These are phyloP conservation scores for Nebria salina DNA, from an alignment of 2,888 invertebrate species.

Conservation along the genomic window DNA sequence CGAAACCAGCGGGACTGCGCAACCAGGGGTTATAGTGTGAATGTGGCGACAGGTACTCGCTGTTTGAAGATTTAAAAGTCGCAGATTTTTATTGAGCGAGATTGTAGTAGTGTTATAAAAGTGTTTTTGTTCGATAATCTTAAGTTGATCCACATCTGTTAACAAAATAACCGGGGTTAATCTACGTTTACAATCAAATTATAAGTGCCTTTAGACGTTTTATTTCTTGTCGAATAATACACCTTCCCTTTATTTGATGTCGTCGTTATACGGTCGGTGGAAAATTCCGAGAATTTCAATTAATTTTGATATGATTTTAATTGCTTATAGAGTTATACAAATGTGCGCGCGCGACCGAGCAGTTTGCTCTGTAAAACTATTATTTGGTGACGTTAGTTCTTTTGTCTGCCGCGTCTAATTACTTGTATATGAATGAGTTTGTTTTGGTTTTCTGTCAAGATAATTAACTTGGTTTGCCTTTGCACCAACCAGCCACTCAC, in stretches of 20 bases:
- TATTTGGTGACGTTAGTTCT: conserved; percentile 19
- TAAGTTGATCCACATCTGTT: neutral
- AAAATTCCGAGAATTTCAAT: conserved; percentile 43
- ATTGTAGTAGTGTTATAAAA: too few relatives aligned
- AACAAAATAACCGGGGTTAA: neutral
- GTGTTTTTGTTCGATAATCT: neutral
- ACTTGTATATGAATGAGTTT: conserved; percentile 36
- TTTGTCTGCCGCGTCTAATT: conserved; percentile 37
- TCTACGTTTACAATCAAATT: neutral
- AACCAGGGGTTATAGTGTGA: neutral
- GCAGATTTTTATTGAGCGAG: neutral
- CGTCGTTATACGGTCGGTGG: neutral
- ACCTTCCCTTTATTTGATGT: neutral
- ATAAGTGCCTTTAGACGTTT: neutral
- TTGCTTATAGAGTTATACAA: conserved; percentile 18
- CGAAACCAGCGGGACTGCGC: neutral
- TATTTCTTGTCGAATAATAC: neutral
- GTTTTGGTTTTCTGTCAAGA: conserved; percentile 35
- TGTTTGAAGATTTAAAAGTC: neutral
- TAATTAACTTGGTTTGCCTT: conserved; percentile 35
- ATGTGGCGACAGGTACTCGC: neutral
- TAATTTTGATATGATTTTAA: conserved; percentile 46
- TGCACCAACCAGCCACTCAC: neutral
- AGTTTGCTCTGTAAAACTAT: neutral
- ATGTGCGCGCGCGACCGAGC: neutral